Evolutionary conservation across 2,888 invertebrate species (phyloP), one percentile per base, ranked within the genome.

Genomic region (Cephus nigrinus): DNA sequence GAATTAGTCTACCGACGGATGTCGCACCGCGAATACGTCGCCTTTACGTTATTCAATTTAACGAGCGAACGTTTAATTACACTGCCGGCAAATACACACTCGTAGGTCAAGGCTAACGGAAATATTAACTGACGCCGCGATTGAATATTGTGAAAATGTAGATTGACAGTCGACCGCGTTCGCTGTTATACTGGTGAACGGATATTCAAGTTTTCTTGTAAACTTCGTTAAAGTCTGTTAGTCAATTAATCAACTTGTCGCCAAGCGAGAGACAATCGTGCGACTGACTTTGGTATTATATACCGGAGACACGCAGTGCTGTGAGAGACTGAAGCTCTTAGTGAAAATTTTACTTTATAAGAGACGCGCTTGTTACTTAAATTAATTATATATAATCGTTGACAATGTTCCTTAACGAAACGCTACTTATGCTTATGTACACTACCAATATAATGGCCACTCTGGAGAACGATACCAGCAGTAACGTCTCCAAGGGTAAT

Each of bases 331-430:
- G 9, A 23, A 55, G 5, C 9, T 55, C 23, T 55, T 55, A 9
- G 55, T 9, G 23, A 23, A 15, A 40, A 55, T 55, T 23, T 55
- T 23, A 55, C 55, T 55, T 55, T 2, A 23, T 9, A 2, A 55
- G 23, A 23, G 23, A 55, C 23, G 2, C 9, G 9, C 23, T 55
- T 23, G 2, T 55, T 55, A 9, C 23, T 55, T 55, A 23, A 55
- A 55, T 2, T 55, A 55, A 23, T 55, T 55, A 55, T 1, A 23
- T 55, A 55, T 15, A 55, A 55, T 23, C 15, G 23, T 55, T 55
- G 55, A 71, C 32, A 31, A 90, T 90, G 89, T 86, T 89, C 76
- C 82, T 90, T 11, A 90, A 89, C 85, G 87, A 88, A 12, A 90
- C 89, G 1, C 78, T 90, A 72, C 68, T 90, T 31, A 81, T 90